A percentile compares a stretch with the other conserved stretches of the same genome.
phyloP scores from a whole-genome alignment of 2,888 invertebrate genomes.

The Dasypogon diadema region DNA sequence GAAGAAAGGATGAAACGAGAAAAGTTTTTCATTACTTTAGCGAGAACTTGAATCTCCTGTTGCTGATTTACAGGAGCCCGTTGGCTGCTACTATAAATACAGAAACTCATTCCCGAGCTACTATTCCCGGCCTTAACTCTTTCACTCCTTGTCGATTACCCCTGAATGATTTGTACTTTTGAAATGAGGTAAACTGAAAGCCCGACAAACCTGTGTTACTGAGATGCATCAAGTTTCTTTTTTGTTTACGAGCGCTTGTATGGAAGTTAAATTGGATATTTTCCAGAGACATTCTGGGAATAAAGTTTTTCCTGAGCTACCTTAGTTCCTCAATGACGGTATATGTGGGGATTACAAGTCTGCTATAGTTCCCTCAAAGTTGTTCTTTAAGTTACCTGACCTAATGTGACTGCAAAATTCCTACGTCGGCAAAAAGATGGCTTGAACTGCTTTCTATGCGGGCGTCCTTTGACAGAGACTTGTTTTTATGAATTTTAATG shows the following conservation, averaged over 20 bases:
- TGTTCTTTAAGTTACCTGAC: too few species aligned
- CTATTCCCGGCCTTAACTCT: constrained; percentile 27
- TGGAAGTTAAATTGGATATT: constrained; percentile 44
- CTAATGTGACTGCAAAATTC: too few species aligned
- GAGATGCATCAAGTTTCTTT: constrained; percentile 16
- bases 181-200: constrained; percentile 27
- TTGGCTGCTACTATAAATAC: constrained; percentile 34
- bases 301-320: constrained; percentile 11
- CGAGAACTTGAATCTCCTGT: constrained; percentile 38
- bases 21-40: constrained; percentile 44
- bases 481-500: too few species aligned
- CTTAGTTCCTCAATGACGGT: background rate
- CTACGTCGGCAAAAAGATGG: too few species aligned
- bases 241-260: constrained; percentile 10
- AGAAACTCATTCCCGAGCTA: constrained; percentile 29
- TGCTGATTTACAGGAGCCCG: constrained; percentile 34
- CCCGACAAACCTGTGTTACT: constrained; percentile 31
- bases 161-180: constrained; percentile 46
- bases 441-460: too few species aligned
- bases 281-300: constrained; percentile 22
- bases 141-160: constrained; percentile 40
- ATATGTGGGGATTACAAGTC: too few species aligned
- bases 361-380: too few species aligned
- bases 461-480: too few species aligned
- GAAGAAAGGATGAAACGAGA: constrained; percentile 37